Evolutionary conservation across 2,113 vertebrate genomes (phyloP).

Genomic region (Salvator merianae): DNA sequence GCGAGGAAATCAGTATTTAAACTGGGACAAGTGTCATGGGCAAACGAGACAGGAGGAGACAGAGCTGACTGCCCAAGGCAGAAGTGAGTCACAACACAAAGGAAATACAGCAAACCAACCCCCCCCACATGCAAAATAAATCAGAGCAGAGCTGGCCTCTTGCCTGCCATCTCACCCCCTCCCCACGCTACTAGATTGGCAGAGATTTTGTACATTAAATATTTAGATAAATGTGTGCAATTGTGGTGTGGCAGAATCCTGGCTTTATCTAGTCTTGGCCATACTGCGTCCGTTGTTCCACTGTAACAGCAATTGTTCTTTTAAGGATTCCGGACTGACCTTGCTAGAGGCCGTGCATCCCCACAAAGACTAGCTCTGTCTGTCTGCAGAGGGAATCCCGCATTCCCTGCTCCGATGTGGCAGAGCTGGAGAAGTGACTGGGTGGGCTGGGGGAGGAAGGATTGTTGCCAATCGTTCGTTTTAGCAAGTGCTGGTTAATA

Average conservation of each 20-base stretch:
- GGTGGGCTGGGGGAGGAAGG: background rate
- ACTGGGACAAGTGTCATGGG: slow-evolving; percentile 28
- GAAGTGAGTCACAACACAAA: slow-evolving; percentile 1
- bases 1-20: slow-evolving; percentile 9
- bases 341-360: background rate
- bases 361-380: background rate
- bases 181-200: background rate
- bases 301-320: background rate
- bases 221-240: background rate
- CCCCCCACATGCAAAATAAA: background rate
- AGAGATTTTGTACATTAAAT: background rate
- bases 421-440: background rate
- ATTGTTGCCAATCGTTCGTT: background rate
- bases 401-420: background rate
- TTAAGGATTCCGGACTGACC: background rate
- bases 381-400: background rate
- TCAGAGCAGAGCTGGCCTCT: background rate
- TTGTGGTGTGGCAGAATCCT: background rate
- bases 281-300: background rate
- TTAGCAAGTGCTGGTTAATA: background rate
- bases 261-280: background rate
- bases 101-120: background rate
- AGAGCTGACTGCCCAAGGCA: accelerated
- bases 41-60: accelerated
- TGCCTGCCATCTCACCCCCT: background rate